Base-by-base conservation (phyloP, 2,113 vertebrate species). In the Grallaria varia region DNA sequence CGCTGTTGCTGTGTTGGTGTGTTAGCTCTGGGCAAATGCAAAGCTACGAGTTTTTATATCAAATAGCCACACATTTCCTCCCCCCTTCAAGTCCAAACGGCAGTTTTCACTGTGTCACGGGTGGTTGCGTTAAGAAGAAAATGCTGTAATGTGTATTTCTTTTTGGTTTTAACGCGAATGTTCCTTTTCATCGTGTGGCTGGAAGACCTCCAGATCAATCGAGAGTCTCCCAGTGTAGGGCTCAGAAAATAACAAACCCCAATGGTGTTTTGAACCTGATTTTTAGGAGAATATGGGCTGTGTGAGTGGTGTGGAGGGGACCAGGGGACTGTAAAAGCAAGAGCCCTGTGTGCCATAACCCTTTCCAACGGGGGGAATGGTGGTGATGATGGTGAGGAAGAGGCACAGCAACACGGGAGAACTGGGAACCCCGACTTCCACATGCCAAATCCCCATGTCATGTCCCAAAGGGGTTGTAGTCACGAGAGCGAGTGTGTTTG, bases 331-430 rank as follows among this genome's bases (percentile, higher is more conserved):
- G 9, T 7, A 24, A 39, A 66, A 15, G 8, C 20, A n/a, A 14
- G 10, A 82, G 2, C 3, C 5, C 14, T 16, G 0, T 0, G 0
- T 25, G 25, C 9, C 33, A 10, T 3, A 27, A n/a, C 27, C 8
- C 16, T 42, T 89, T 33, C 45, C 20, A 74, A 72, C 91, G 42
- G 39, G 31, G 42, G 52, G 27, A n/a, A n/a, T n/a, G n/a, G n/a
- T n/a, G 15, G 8, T 8, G 8, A 47, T 9, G 5, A 5, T 17
- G 6, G 47, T 11, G 5, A 6, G 17, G 6, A 47, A 9, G 39
- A 50, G 3, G 22, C 35, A 3, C 11, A 8, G 66, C 28, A 79
- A 37, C 8, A 3, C 0, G 10, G 52, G 37, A 37, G 17, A 40
- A 16, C 3, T 0, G 0, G 9, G 27, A 87, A 5, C 4, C 31